phyloP scores from a whole-genome alignment of 2,888 invertebrate species.

The Drosophila anomelani region DNA sequence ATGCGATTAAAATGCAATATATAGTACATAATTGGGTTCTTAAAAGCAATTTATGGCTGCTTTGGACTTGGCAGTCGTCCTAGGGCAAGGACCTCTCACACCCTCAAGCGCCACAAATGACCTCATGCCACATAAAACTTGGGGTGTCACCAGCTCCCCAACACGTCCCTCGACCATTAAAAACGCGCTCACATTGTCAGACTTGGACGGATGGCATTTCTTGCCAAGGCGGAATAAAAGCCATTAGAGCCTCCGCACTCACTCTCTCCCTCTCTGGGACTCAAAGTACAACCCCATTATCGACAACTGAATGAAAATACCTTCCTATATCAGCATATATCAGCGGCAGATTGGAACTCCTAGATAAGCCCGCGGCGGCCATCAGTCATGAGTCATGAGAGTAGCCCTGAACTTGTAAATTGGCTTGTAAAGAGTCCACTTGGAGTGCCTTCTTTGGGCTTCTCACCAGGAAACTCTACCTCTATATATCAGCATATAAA shows the following conservation, averaged over 20 bases:
- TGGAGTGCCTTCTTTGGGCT: neutral
- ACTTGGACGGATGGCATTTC: slow-evolving; percentile 18
- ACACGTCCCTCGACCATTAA: slow-evolving; percentile 21
- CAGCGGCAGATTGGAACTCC: slow-evolving; percentile 22
- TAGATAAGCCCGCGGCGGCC: slow-evolving; percentile 16
- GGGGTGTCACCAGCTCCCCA: neutral
- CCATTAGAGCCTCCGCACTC: slow-evolving; percentile 7
- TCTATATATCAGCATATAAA: neutral
- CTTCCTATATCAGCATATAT: slow-evolving; percentile 27
- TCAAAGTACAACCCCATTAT: slow-evolving; percentile 39
- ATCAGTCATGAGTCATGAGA: slow-evolving; percentile 26
- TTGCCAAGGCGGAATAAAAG: neutral
- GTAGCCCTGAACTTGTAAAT: slow-evolving; percentile 19
- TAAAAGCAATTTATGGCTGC: neutral
- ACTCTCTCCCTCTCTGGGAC: slow-evolving; percentile 6
- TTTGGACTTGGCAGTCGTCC: neutral
- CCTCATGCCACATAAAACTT: slow-evolving; percentile 27
- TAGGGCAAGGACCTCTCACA: slow-evolving; percentile 23
- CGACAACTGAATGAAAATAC: slow-evolving; percentile 10
- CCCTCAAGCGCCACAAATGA: slow-evolving; percentile 10
- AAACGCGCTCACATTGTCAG: slow-evolving; percentile 15
- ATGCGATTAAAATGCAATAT: slow-evolving; percentile 12
- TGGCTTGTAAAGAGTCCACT: neutral
- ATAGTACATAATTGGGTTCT: neutral
- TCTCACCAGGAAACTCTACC: neutral